Evolutionary conservation across 1,140 invertebrate species (phyloP).

Genomic region (Solenopsis invicta): DNA sequence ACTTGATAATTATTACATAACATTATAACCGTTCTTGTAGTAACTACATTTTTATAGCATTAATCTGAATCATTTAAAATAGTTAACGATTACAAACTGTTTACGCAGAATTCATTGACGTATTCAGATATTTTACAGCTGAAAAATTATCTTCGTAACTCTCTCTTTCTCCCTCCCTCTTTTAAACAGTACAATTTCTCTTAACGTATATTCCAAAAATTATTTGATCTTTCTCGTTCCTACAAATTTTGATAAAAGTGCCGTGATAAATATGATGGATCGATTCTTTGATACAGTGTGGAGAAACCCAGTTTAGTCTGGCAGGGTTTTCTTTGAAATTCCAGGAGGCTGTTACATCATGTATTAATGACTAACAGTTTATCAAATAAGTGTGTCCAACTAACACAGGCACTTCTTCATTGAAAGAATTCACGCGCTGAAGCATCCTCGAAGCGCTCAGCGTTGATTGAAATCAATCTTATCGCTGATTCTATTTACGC

Average conservation of each 20-base stretch:
- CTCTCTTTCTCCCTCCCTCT: too few species aligned
- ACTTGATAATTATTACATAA: slow-evolving; percentile 13
- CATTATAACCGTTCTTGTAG: slow-evolving; percentile 1
- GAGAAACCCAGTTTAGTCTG: not conserved
- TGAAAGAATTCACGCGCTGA: not conserved
- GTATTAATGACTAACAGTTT: slow-evolving; percentile 15
- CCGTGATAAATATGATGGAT: not conserved
- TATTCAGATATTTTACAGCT: not conserved
- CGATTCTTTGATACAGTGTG: not conserved
- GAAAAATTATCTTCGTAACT: not conserved
- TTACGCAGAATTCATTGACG: not conserved
- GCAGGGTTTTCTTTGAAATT: not conserved
- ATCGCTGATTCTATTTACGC: slow-evolving; percentile 6
- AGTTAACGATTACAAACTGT: not conserved
- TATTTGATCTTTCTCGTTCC: not conserved
- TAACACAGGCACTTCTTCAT: not conserved
- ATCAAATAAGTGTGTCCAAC: not conserved
- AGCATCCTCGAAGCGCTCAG: not conserved
- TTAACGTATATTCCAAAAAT: not conserved
- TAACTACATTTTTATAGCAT: slow-evolving; percentile 7
- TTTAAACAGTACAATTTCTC: too few species aligned
- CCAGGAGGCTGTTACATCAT: not conserved
- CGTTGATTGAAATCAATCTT: slow-evolving; percentile 29
- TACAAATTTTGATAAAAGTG: not conserved
- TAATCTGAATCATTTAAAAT: not conserved